These are phyloP conservation scores for Microlaimidae sp. DNA, from an alignment of 2,888 invertebrate species.

Conservation along the genomic window DNA sequence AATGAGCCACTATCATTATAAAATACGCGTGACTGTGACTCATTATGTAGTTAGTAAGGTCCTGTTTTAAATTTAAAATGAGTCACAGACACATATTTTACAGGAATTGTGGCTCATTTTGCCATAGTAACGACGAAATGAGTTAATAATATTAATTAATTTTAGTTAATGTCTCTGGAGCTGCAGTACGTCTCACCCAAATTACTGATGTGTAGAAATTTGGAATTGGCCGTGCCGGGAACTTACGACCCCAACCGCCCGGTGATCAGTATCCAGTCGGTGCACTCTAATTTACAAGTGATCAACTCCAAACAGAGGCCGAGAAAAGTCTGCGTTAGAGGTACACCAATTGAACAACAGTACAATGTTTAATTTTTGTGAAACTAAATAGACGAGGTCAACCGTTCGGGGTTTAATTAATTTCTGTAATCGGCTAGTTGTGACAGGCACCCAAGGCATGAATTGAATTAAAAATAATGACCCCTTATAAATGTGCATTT, in stretches of 20 bases:
- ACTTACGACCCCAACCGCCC: slow-evolving; percentile 84
- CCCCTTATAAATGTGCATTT: too few relatives aligned
- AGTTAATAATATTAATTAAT: slow-evolving; percentile 3
- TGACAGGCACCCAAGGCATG: too few relatives aligned
- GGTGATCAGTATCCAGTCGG: slow-evolving; percentile 43
- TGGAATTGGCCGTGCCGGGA: slow-evolving; percentile 91
- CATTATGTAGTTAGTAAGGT: too few relatives aligned
- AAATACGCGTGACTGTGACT: too few relatives aligned
- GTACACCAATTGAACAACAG: slow-evolving; percentile 37
- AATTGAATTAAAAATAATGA: too few relatives aligned
- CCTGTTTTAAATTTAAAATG: too few relatives aligned
- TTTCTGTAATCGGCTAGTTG: slow-evolving; percentile 7
- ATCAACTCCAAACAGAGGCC: slow-evolving; percentile 96
- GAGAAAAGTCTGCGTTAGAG: slow-evolving; percentile 69
- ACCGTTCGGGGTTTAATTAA: slow-evolving; percentile 1
- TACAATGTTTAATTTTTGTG: not conserved
- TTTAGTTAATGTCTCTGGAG: slow-evolving; percentile 38
- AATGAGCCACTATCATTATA: too few relatives aligned
- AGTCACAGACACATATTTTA: too few relatives aligned
- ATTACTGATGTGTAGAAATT: slow-evolving; percentile 64
- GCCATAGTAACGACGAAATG: too few relatives aligned
- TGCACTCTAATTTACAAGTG: slow-evolving; percentile 43
- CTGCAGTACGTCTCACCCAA: slow-evolving; percentile 81
- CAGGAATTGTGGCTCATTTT: too few relatives aligned
- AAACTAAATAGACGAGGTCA: slow-evolving; percentile 10